Base-by-base conservation (phyloP, 2,113 vertebrate genomes). In the Polypterus bichir region DNA sequence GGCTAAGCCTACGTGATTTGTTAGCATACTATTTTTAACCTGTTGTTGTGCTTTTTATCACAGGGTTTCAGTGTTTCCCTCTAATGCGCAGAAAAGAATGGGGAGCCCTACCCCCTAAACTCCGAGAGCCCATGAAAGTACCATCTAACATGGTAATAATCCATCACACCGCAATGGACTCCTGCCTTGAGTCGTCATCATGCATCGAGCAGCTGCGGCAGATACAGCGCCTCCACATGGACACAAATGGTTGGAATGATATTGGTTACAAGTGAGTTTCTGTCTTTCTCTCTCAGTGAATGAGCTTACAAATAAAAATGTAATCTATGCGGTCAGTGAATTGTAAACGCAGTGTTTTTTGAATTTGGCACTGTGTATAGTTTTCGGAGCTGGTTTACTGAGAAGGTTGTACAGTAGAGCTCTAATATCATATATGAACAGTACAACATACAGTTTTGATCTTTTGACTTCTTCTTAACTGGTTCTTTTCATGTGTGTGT, bases 241-340 rank as follows among this genome's bases (percentile, higher is more conserved):
- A 56, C 1, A 54, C 71, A 3, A 77, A 74, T 27, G 10, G 8
- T 7, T 88, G 84, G 49, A 76, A 79, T 57, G 84, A 89, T 65
- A 79, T 87, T 44, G 86, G 83, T 49, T 89, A 89, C 65, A 88
- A 79, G 87, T 89, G 56, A 80, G 83, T 74, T 47, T 8, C 11
- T 48, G 5, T 7, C 5, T 44, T 2, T 46, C 9, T 62, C 2
- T 27, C 57, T 3, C 11, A 7, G 54, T 7, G 7, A 8, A 53
- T 53, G 52, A 7, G 7, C 52, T n/a, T 27, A 45, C 9, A 9
- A 10, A 47, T 5, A 47, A 3, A 4, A 27, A 27, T 2, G 27
- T 27, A 27, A 27, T 27, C 27, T 27, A 27, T 27, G 27, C 27
- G 27, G 27, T 27, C 2, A 27, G 27, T 27, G 27, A 27, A 27